Percentiles rank a stretch among this genome's conserved stretches.
These are phyloP conservation scores for Macrostomum lignano DNA, from an alignment of 1,140 invertebrate species.

Conservation along the genomic window DNA sequence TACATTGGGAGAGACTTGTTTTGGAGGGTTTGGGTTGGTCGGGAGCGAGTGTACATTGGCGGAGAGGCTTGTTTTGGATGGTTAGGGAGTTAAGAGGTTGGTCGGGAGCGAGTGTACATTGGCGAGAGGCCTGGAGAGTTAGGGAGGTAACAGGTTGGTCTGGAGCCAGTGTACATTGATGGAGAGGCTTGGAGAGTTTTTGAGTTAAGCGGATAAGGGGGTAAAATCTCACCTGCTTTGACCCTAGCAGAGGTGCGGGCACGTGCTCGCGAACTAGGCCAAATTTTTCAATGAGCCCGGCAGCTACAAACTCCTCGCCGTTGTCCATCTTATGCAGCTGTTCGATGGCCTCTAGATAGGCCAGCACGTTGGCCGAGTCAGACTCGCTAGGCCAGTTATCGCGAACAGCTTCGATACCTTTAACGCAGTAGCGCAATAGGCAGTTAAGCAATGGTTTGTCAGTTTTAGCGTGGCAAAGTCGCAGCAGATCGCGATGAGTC, in stretches of 20 bases:
- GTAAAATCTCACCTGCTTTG: too few relatives aligned
- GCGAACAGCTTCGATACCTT: conserved; percentile 27
- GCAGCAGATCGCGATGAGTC: conserved; percentile 38
- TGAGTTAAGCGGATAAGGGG: too few relatives aligned
- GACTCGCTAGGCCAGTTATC: conserved; percentile 14
- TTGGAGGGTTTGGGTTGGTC: too few relatives aligned
- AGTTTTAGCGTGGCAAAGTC: conserved; percentile 34
- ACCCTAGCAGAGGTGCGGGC: conserved; percentile 31
- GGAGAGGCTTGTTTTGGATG: too few relatives aligned
- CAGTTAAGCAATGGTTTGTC: conserved; percentile 10
- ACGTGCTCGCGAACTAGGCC: conserved; percentile 36
- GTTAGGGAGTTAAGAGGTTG: too few relatives aligned
- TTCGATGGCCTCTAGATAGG: conserved; percentile 34
- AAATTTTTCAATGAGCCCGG: conserved; percentile 27
- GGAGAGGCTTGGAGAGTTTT: too few relatives aligned
- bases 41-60: too few relatives aligned
- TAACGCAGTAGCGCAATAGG: conserved; percentile 12
- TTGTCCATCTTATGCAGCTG: conserved; percentile 34
- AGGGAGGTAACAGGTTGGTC: too few relatives aligned
- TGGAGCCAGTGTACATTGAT: too few relatives aligned
- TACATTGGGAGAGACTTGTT: too few relatives aligned
- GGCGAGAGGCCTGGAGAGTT: too few relatives aligned
- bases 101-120: too few relatives aligned
- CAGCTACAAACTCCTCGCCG: conserved; percentile 28
- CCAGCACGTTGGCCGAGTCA: conserved; percentile 23